Base-by-base conservation (phyloP, 2,888 invertebrate genomes). In the Laothoe populi region DNA sequence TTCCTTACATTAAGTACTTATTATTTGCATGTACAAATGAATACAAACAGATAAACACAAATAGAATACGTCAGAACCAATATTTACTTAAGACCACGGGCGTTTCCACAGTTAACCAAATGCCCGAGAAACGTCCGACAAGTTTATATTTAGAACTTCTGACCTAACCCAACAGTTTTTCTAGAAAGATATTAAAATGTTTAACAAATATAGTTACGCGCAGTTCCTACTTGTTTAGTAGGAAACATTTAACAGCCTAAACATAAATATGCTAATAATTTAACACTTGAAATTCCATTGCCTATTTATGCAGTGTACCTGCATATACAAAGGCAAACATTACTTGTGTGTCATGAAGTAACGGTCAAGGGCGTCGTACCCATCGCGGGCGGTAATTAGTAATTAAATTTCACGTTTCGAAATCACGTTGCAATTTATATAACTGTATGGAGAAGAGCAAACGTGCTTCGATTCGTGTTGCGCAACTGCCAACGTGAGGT, bases 341-440 rank as follows among this genome's bases (percentile, higher is more conserved):
- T 44, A 13, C 5, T 13, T 38, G 13, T 48, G 48, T 48, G 26
- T 48, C 48, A 48, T 44, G 24, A 7, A 26, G 48, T 48, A 59
- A 67, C 73, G 76, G 81, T 79, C 84, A 84, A 83, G 83, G 78
- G 73, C 82, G 69, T 66, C 66, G 64, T 74, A 77, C 73, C 73
- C 68, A 67, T 60, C 66, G 60, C 61, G 64, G 57, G 62, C 62
- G 63, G 70, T 71, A 72, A 73, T 77, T 74, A 75, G 74, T 82
- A 83, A 85, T 86, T 84, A 81, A 81, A 78, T 86, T 84, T 81
- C 82, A 85, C 84, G 84, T 86, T 85, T 75, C 74, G 69, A 71
- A 75, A 84, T 90, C 91, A 91, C 89, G 90, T 90, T 90, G 86
- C 75, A 78, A 82, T 87, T 90, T 90, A 90, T 88, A 84, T 90